Conservation (phyloP, 2,888 invertebrate genomes). For the Eremobia ochroleuca region DNA sequence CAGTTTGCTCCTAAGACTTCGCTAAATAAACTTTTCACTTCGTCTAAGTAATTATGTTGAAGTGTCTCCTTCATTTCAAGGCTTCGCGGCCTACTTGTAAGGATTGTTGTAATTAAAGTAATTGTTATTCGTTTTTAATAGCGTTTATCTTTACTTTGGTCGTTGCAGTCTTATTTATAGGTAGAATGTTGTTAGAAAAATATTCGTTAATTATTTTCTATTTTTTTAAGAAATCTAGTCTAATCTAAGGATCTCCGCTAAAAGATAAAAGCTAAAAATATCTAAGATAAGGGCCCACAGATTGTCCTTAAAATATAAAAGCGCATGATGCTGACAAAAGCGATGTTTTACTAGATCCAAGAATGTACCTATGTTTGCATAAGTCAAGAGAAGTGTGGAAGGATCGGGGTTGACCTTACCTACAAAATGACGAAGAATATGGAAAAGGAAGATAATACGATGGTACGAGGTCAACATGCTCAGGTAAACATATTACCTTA, state of each 20-base stretch:
- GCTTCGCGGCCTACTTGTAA: conserved; percentile 16
- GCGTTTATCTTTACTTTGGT: neutral
- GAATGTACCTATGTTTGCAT: neutral
- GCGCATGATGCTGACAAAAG: neutral
- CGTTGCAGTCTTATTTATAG: neutral
- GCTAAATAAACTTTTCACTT: conserved; percentile 38
- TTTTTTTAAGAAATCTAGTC: neutral
- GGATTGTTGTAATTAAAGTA: conserved; percentile 7
- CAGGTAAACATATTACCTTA: too few relatives aligned
- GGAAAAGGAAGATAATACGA: too few relatives aligned
- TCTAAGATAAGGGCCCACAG: conserved; percentile 1
- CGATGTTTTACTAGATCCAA: neutral
- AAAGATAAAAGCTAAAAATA: neutral
- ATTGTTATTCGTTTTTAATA: conserved; percentile 13
- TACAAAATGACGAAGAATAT: too few relatives aligned
- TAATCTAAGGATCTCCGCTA: neutral
- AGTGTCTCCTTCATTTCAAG: conserved; percentile 41
- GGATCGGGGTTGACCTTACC: too few relatives aligned
- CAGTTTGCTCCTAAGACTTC: conserved; percentile 16
- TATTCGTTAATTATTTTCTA: too few relatives aligned
- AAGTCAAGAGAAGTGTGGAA: too few relatives aligned
- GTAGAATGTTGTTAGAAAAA: neutral
- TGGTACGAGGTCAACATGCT: too few relatives aligned
- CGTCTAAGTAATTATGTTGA: conserved; percentile 40
- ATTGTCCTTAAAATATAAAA: neutral